These are phyloP conservation scores for Mormyrops attenuatus DNA, from an alignment of 2,797 vertebrate species.

Conservation along the genomic window DNA sequence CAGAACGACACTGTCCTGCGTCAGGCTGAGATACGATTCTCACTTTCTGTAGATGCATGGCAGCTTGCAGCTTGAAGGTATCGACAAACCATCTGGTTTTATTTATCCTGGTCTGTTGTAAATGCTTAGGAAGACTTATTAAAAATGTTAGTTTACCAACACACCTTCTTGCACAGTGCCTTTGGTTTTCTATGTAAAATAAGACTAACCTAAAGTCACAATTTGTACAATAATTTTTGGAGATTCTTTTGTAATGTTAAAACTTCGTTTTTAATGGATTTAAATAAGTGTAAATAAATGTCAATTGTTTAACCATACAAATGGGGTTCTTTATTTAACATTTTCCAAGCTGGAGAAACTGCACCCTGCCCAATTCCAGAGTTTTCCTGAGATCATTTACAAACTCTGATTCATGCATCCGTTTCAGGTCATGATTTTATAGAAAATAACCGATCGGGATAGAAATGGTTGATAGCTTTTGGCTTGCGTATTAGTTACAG, in stretches of 20 bases:
- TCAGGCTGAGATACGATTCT: not conserved
- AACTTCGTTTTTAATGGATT: conserved; percentile 59
- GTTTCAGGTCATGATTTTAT: not conserved
- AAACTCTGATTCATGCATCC: conserved; percentile 1
- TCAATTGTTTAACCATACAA: conserved; percentile 13
- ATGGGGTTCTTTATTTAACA: not conserved
- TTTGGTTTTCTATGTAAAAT: conserved; percentile 67
- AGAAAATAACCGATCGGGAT: not conserved
- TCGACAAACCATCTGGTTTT: conserved; percentile 31
- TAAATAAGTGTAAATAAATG: conserved; percentile 64
- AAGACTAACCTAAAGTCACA: conserved; percentile 42
- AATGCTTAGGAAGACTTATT: conserved; percentile 38
- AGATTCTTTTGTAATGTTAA: conserved; percentile 52
- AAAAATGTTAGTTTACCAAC: conserved; percentile 40
- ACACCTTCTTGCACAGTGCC: conserved; percentile 58
- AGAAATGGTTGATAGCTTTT: not conserved
- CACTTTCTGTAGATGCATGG: not conserved
- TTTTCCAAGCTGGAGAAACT: not conserved
- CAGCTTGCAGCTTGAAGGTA: conserved; percentile 10
- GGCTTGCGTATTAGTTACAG: not conserved
- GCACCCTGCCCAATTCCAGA: not conserved
- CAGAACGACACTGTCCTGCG: not conserved
- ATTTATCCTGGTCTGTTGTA: conserved; percentile 33
- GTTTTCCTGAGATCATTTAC: not conserved
- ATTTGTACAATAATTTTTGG: conserved; percentile 59